Base-by-base conservation (phyloP, 2,888 invertebrate genomes). In the Drosophila picticornis region DNA sequence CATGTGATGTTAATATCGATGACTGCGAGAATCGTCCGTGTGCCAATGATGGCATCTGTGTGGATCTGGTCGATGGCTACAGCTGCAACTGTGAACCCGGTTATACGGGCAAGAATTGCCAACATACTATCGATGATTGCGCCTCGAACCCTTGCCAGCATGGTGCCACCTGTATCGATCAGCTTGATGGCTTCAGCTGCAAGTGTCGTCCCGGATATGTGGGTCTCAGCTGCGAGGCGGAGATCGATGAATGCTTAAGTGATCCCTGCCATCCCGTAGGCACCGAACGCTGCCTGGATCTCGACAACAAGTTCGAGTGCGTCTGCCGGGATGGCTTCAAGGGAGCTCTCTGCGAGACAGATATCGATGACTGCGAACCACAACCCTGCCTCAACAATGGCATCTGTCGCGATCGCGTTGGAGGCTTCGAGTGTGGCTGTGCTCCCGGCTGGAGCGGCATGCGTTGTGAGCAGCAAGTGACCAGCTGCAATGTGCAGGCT, bases 61-160 rank as follows among this genome's bases (percentile, higher is more conserved):
- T 96, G 34, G 99, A 99, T 91, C 94, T 96, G 72, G 95, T 98
- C 5, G 95, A 97, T 86, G 97, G 96, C 61, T 98, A 95, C 85
- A 95, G 95, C 38, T 99, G 99, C 91, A 96, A 96, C 61, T 99
- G 99, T 91, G 98, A 98, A 91, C 95, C 97, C n/a, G 99, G 98
- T 1, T 99, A 96, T 91, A 98, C 98, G 2, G 99, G 99, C 51
- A 97, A 97, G 92, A 95, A 96, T 84, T 99, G 98, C 92, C 98
- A 99, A 91, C 98, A 98, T 90, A 96, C 97, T 0, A 96, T 98
- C 69, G 98, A 99, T 91, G 98, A 98, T 88, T 99, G 99, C 90
- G 95, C 96, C 29, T 96, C 97, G 0, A 94, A 96, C 75, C 98
- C 99, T 0, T 99, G 99, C 92, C 97, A 98, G 90, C 98, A 99